phyloP scores from a whole-genome alignment of 2,113 vertebrate genomes.

The Cettia cetti region DNA sequence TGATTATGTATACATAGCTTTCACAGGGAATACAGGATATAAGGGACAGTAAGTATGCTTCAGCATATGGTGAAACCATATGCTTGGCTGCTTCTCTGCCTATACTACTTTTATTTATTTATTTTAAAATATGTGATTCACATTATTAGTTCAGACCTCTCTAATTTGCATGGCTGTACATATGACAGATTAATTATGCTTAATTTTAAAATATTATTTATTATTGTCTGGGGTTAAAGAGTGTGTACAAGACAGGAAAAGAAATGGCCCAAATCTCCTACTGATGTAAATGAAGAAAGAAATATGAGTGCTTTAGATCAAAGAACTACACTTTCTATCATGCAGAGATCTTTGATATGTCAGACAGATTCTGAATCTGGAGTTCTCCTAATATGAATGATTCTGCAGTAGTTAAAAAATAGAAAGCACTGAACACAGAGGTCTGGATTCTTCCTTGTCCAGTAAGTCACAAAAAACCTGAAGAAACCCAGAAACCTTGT shows the following conservation, averaged over 20 bases:
- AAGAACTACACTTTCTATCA: background rate
- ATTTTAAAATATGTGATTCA: conserved; percentile 47
- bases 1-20: conserved; percentile 34
- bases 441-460: background rate
- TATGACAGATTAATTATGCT: conserved; percentile 28
- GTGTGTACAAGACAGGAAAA: background rate
- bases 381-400: background rate
- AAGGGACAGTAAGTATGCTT: conserved; percentile 52
- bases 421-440: background rate
- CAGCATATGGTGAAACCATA: conserved; percentile 65
- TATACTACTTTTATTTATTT: conserved; percentile 54
- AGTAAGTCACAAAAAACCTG: background rate
- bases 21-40: conserved; percentile 52
- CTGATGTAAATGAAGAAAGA: background rate
- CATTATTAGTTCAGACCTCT: conserved; percentile 39
- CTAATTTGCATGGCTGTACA: conserved; percentile 19
- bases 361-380: background rate
- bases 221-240: background rate
- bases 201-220: conserved; percentile 33
- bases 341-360: background rate
- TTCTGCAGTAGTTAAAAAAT: background rate
- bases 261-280: background rate
- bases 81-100: conserved; percentile 53
- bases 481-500: background rate
- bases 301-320: background rate